These are phyloP conservation scores for Mormoops blainvillei DNA, from an alignment of 2,113 vertebrate species.

Conservation along the genomic window DNA sequence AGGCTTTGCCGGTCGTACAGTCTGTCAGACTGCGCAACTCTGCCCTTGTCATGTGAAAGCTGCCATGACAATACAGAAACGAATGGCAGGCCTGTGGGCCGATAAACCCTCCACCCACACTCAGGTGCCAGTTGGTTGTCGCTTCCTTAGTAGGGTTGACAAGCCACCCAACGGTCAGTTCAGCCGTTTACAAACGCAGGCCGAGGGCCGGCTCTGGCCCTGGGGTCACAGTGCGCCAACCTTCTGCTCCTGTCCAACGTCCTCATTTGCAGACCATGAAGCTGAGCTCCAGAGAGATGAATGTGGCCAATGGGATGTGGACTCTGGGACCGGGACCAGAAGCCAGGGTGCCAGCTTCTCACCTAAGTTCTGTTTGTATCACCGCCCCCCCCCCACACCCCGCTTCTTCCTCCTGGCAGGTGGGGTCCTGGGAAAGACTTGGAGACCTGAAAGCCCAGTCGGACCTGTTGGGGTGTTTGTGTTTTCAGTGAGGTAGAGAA, in stretches of 20 bases:
- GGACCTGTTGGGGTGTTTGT: neutral
- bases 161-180: too few species aligned
- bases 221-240: neutral
- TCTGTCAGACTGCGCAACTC: neutral
- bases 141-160: too few species aligned
- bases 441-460: neutral
- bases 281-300: neutral
- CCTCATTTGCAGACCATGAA: neutral
- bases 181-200: conserved; percentile 18
- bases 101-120: conserved; percentile 49
- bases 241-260: neutral
- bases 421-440: neutral
- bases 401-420: neutral
- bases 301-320: accelerated
- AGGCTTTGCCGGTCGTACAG: too few species aligned
- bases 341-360: neutral
- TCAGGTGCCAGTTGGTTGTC: too few species aligned
- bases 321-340: neutral
- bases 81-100: neutral
- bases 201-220: neutral
- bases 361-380: too few species aligned
- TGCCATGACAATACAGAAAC: neutral
- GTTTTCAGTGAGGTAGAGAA: neutral
- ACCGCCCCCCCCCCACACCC: accelerated
- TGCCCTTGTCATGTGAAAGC: neutral